phyloP scores from a whole-genome alignment of 2,113 vertebrate genomes.

The Osmerus mordax region DNA sequence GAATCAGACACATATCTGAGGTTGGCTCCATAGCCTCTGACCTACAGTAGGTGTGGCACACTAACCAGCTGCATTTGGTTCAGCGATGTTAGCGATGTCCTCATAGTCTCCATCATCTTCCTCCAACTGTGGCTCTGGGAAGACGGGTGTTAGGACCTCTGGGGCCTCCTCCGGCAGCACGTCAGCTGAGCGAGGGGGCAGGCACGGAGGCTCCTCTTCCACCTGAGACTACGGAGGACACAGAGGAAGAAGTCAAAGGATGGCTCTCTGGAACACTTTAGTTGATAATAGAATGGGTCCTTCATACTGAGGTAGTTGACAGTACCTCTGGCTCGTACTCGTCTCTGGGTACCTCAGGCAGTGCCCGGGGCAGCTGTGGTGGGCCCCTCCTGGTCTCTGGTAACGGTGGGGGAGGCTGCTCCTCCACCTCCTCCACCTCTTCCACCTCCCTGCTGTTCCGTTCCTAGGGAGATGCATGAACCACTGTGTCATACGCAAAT shows the following conservation, averaged over 20 bases:
- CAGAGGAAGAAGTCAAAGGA: background rate
- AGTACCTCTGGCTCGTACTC: conserved; percentile 4
- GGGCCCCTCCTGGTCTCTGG: conserved; percentile 54
- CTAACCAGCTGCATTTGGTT: conserved; percentile 39
- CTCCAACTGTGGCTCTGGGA: conserved; percentile 13
- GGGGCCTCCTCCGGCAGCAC: conserved; percentile 14
- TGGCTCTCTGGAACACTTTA: background rate
- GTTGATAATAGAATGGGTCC: background rate
- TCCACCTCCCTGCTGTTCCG: conserved; percentile 42
- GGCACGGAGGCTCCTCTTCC: conserved; percentile 46
- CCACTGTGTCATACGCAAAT: background rate
- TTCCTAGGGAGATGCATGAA: conserved; percentile 45
- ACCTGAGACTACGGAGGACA: conserved; percentile 2
- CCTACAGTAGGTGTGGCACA: background rate
- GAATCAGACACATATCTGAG: background rate
- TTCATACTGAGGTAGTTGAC: conserved; percentile 15
- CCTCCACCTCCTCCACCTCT: conserved; percentile 14
- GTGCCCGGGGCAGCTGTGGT: conserved; percentile 17
- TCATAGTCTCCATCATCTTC: conserved; percentile 74
- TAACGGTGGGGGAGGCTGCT: conserved; percentile 50
- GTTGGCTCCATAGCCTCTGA: background rate
- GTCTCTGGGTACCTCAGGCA: conserved; percentile 38
- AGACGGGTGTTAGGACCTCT: background rate
- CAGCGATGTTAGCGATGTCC: conserved; percentile 68
- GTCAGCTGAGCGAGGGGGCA: conserved; percentile 53